A percentile compares a stretch with the other conserved stretches of the same genome.
phyloP scores from a whole-genome alignment of 2,888 invertebrate genomes.

The Caenorhabditis becei region DNA sequence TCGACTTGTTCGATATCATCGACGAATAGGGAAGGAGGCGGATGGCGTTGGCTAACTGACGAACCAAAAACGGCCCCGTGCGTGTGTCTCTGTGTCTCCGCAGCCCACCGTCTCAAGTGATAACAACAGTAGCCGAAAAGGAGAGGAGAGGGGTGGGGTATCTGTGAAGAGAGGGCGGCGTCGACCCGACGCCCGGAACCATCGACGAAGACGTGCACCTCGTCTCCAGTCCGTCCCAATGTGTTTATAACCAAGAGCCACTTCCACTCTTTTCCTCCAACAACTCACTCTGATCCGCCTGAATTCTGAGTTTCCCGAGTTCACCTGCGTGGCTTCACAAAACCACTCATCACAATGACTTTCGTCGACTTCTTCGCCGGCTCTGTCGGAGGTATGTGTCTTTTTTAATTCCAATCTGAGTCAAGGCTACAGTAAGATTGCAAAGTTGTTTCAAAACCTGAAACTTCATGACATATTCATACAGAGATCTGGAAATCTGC shows the following conservation, averaged over 20 bases:
- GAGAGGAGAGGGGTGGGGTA: constrained; percentile 15
- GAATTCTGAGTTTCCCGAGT: constrained; percentile 3
- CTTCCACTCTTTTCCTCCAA: constrained; percentile 12
- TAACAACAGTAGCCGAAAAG: constrained; percentile 34
- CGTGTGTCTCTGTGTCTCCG: constrained; percentile 12
- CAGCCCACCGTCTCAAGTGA: constrained; percentile 16
- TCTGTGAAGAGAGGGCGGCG: constrained; percentile 9
- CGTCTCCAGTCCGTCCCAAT: constrained; percentile 13
- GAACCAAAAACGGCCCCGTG: constrained; percentile 44
- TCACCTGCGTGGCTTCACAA: not conserved
- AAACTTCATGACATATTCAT: too few relatives aligned
- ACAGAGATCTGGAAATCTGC: too few relatives aligned
- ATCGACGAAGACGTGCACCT: constrained; percentile 6
- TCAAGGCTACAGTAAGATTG: too few relatives aligned
- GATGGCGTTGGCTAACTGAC: constrained; percentile 36
- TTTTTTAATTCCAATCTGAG: not conserved
- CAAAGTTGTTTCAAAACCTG: too few relatives aligned
- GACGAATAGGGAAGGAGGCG: constrained; percentile 33
- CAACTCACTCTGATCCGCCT: constrained; percentile 13
- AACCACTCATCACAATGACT: constrained; percentile 36
- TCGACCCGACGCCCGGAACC: constrained; percentile 36
- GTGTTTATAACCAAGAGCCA: constrained; percentile 51
- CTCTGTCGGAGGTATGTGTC: constrained; percentile 75
- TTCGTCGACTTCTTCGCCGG: constrained; percentile 78
- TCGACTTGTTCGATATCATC: constrained; percentile 56